A percentile compares a stretch with the other conserved stretches of the same genome.
phyloP scores from a whole-genome alignment of 1,140 invertebrate genomes.

The Protaetia brevitarsis region DNA sequence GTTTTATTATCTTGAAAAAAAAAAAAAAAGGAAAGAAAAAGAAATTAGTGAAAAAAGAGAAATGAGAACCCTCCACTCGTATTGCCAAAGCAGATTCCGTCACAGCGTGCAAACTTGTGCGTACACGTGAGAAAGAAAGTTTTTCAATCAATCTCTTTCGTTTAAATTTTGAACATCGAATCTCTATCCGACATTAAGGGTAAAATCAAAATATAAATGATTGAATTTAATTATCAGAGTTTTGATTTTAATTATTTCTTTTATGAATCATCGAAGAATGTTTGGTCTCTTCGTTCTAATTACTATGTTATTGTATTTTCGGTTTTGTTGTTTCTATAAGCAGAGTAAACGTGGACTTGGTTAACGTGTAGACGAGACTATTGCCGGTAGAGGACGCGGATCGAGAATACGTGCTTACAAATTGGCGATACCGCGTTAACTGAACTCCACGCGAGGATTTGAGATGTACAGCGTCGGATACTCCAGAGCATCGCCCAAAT shows the following conservation, averaged over 20 bases:
- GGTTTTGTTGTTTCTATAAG: neutral
- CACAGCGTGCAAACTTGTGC: constrained; percentile 8
- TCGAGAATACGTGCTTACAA: neutral
- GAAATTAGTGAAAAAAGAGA: too few relatives aligned
- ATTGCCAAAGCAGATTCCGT: constrained; percentile 1
- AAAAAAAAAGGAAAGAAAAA: neutral
- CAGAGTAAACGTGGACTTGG: neutral
- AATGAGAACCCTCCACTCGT: neutral
- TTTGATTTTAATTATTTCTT: neutral
- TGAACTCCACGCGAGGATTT: constrained; percentile 2
- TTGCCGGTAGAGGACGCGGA: neutral
- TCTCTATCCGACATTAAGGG: neutral
- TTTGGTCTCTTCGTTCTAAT: neutral
- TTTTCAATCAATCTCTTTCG: neutral
- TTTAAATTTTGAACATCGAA: neutral
- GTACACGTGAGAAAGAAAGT: neutral
- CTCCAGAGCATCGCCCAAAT: neutral
- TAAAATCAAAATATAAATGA: neutral
- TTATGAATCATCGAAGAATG: neutral
- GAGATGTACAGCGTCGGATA: constrained; percentile 3
- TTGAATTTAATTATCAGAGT: constrained; percentile 1
- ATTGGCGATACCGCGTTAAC: neutral
- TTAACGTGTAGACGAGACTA: neutral
- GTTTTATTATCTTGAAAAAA: neutral
- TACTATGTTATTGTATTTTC: neutral